A percentile compares a stretch with the other conserved stretches of the same genome.
Evolutionary conservation across 2,888 invertebrate species (phyloP).

Genomic region (Galerucella nymphaeae): DNA sequence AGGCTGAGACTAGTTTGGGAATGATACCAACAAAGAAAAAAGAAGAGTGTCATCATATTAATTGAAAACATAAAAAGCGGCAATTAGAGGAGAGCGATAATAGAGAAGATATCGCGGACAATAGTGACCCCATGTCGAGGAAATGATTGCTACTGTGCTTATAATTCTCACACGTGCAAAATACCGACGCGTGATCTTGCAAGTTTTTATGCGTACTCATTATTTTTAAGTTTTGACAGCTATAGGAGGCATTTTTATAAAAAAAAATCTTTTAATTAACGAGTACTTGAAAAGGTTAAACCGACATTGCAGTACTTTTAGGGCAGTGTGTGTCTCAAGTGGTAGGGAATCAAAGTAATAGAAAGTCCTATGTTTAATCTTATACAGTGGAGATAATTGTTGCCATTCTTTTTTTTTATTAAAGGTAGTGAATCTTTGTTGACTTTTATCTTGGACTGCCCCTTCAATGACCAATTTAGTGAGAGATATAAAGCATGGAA

Average conservation of each 20-base stretch:
- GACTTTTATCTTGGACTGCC: no score
- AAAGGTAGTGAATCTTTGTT: no score
- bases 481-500: no score
- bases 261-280: not conserved
- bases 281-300: not conserved
- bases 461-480: no score
- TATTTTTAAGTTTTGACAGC: conserved; percentile 12
- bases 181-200: conserved; percentile 39
- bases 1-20: not conserved
- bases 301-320: not conserved
- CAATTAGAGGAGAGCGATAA: conserved; percentile 67
- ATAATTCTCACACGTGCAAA: conserved; percentile 47
- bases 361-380: not conserved
- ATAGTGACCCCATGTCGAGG: conserved; percentile 57
- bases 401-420: no score
- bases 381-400: no score
- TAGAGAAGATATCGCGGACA: conserved; percentile 58
- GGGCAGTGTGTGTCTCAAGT: not conserved
- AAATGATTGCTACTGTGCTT: conserved; percentile 62
- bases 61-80: conserved; percentile 75
- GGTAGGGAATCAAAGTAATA: not conserved
- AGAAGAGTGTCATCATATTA: conserved; percentile 73
- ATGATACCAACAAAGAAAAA: conserved; percentile 59
- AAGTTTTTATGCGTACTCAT: conserved; percentile 35
- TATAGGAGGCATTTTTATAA: not conserved